Evolutionary conservation across 2,797 vertebrate species (phyloP).

Genomic region (Sylvia borin): DNA sequence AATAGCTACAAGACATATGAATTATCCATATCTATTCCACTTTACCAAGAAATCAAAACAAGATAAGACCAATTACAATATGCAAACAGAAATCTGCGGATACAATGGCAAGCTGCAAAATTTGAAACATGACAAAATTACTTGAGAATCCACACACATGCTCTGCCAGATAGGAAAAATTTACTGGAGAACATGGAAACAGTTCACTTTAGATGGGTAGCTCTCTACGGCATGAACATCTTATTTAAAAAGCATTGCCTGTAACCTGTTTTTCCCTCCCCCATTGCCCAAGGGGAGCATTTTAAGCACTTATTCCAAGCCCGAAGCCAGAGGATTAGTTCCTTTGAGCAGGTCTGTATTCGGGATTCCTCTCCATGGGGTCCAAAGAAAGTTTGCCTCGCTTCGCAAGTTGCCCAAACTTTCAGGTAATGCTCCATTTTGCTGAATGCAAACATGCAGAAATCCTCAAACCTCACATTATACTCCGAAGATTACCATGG

Average conservation of each 20-base stretch:
- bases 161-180: constrained; percentile 48
- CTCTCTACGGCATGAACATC: constrained; percentile 29
- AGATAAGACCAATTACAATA: constrained; percentile 65
- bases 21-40: constrained; percentile 68
- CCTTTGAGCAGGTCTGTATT: constrained; percentile 64
- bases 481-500: constrained; percentile 74
- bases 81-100: constrained; percentile 45
- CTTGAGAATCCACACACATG: constrained; percentile 34
- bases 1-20: constrained; percentile 74
- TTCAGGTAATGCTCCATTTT: constrained; percentile 66
- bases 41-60: constrained; percentile 73
- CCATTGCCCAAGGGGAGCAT: constrained; percentile 60
- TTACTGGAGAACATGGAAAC: not conserved
- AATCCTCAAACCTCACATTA: constrained; percentile 59
- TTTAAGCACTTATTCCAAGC: constrained; percentile 55
- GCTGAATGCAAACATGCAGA: constrained; percentile 60
- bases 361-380: constrained; percentile 57
- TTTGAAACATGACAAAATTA: constrained; percentile 51
- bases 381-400: constrained; percentile 74
- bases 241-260: constrained; percentile 69
- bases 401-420: constrained; percentile 77
- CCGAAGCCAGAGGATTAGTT: constrained; percentile 52
- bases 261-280: constrained; percentile 61
- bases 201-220: constrained; percentile 60
- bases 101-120: constrained; percentile 41